phyloP scores from a whole-genome alignment of 1,140 invertebrate species.

The Drosophila rhopaloa region DNA sequence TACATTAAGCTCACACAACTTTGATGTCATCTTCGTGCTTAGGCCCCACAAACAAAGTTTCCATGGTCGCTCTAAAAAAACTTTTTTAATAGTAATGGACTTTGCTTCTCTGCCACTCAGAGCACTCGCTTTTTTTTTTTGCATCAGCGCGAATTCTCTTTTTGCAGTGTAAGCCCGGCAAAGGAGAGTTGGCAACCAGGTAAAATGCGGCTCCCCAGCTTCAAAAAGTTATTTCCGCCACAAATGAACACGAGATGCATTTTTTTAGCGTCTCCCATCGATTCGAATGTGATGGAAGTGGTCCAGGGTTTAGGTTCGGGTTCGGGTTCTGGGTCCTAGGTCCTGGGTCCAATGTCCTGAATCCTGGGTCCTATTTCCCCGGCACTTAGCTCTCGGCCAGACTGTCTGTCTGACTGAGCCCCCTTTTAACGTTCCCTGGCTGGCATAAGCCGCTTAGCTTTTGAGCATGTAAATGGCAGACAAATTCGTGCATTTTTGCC shows the following conservation, averaged over 20 bases:
- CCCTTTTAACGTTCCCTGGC: background rate
- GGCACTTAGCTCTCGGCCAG: constrained; percentile 49
- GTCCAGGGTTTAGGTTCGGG: background rate
- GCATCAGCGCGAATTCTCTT: constrained; percentile 23
- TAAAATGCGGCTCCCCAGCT: constrained; percentile 59
- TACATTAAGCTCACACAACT: constrained; percentile 73
- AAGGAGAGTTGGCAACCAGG: constrained; percentile 54
- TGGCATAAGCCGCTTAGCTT: constrained; percentile 71
- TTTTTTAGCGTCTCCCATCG: constrained; percentile 54
- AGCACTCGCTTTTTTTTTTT: constrained; percentile 20
- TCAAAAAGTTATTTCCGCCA: constrained; percentile 78
- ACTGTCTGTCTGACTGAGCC: constrained; percentile 19
- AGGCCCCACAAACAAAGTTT: constrained; percentile 67
- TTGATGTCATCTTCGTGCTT: constrained; percentile 81
- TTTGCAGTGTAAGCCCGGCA: constrained; percentile 67
- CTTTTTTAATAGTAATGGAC: constrained; percentile 82
- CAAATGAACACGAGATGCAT: constrained; percentile 64
- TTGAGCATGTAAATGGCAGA: constrained; percentile 64
- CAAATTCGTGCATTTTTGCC: constrained; percentile 26
- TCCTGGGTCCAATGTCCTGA: background rate
- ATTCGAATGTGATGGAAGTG: constrained; percentile 32
- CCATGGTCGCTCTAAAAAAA: constrained; percentile 57
- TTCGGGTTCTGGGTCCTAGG: background rate
- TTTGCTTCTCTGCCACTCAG: constrained; percentile 28
- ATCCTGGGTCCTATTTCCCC: constrained; percentile 24